Conservation (phyloP, 2,888 invertebrate genomes). For the Acrobasis suavella region DNA sequence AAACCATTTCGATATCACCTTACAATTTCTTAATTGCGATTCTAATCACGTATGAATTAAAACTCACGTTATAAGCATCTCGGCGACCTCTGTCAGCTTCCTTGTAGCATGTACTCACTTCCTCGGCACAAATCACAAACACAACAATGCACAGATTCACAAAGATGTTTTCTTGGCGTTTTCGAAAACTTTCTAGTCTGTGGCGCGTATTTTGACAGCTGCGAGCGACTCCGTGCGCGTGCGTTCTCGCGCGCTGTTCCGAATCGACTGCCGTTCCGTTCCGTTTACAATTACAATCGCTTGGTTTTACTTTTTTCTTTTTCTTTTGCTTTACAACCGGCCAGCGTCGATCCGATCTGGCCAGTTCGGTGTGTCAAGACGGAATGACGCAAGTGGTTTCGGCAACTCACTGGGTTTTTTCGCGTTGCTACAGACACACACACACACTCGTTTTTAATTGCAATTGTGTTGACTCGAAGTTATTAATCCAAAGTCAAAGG, state of each 20-base stretch:
- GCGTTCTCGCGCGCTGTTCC: constrained; percentile 53
- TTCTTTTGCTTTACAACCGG: constrained; percentile 54
- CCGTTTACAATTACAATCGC: constrained; percentile 46
- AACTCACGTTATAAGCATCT: constrained; percentile 79
- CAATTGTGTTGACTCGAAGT: constrained; percentile 22
- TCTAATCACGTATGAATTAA: constrained; percentile 47
- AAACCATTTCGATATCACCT: constrained; percentile 19
- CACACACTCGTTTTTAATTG: constrained; percentile 30
- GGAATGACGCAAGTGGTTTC: constrained; percentile 75
- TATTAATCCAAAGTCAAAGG: constrained; percentile 24
- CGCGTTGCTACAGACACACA: constrained; percentile 56
- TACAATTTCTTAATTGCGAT: constrained; percentile 47
- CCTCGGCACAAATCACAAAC: constrained; percentile 62
- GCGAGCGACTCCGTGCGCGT: constrained; percentile 51
- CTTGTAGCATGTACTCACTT: constrained; percentile 67
- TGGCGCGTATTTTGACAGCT: constrained; percentile 51
- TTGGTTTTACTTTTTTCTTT: constrained; percentile 41
- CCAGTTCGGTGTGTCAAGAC: constrained; percentile 63
- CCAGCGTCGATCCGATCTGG: constrained; percentile 43
- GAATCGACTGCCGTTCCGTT: constrained; percentile 55
- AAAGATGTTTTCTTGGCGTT: constrained; percentile 41
- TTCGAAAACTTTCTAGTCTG: constrained; percentile 63
- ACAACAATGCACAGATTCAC: constrained; percentile 50
- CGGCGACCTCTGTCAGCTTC: constrained; percentile 56
- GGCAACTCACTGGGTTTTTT: constrained; percentile 64